Conservation (phyloP, 2,113 vertebrate genomes). For the Anser brachyrhynchus region DNA sequence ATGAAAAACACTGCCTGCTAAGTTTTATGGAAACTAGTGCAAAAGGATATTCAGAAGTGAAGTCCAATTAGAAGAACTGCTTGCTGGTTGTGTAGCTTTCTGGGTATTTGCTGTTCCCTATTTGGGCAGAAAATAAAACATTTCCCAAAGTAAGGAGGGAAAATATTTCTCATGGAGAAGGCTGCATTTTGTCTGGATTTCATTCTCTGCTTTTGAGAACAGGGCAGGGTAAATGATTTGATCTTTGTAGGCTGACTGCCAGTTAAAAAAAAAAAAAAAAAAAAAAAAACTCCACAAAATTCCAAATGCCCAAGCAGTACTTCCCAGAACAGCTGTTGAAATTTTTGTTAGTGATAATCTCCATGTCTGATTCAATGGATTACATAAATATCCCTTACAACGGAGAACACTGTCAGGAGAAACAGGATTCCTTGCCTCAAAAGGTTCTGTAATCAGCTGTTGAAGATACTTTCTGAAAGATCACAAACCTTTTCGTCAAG, state of each 20-base stretch:
- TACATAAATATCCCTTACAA: background rate
- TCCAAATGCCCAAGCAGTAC: background rate
- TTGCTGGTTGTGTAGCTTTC: background rate
- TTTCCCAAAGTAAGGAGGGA: background rate
- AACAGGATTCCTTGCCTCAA: background rate
- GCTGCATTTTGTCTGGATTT: background rate
- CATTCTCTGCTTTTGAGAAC: constrained; percentile 7
- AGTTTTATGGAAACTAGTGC: constrained; percentile 47
- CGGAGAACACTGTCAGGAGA: background rate
- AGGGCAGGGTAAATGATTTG: background rate
- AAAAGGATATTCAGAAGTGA: constrained; percentile 4
- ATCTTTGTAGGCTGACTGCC: background rate
- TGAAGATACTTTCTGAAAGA: background rate
- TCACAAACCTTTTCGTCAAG: background rate
- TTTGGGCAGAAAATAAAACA: constrained; percentile 23
- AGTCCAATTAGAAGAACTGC: constrained; percentile 34
- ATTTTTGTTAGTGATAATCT: background rate
- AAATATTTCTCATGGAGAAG: background rate
- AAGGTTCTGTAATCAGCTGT: background rate
- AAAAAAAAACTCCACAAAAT: background rate
- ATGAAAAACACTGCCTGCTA: constrained; percentile 24
- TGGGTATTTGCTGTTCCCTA: background rate
- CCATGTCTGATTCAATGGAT: background rate
- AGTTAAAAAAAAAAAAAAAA: background rate
- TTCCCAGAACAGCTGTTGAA: background rate